Conservation (phyloP, 2,113 vertebrate species). For the Ceyx melanurus region DNA sequence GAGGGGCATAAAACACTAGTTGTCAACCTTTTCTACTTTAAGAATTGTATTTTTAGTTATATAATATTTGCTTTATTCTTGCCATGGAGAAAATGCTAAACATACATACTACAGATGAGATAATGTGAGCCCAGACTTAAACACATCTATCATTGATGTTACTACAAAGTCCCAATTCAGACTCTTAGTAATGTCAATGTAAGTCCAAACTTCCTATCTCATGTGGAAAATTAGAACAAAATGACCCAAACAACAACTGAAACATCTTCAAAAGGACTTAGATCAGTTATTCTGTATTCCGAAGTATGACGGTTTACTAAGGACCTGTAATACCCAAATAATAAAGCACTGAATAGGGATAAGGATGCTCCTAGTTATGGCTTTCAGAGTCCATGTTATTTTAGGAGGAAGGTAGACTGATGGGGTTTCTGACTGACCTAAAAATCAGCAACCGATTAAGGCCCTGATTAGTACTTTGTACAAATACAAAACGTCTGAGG, state of each 20-base stretch:
- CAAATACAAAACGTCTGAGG: background rate
- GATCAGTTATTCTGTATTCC: background rate
- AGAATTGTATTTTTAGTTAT: background rate
- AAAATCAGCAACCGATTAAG: background rate
- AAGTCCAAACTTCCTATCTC: background rate
- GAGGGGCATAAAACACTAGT: rapidly evolving
- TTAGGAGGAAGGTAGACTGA: background rate
- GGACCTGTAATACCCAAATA: background rate
- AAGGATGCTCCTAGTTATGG: background rate
- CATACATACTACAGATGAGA: too few relatives aligned
- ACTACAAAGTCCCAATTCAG: background rate
- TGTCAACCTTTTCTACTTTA: background rate
- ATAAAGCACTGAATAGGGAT: background rate
- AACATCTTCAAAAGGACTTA: background rate
- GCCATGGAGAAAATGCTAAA: background rate
- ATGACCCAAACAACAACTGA: background rate
- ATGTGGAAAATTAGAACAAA: background rate
- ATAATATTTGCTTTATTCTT: background rate
- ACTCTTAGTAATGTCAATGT: background rate
- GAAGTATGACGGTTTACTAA: background rate
- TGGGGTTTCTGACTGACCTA: background rate
- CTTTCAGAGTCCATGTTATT: background rate
- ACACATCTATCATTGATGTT: background rate
- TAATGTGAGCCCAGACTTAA: background rate
- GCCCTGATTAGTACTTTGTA: background rate